Base-by-base conservation (phyloP, 2,113 vertebrate genomes). In the Istiophorus platypterus region DNA sequence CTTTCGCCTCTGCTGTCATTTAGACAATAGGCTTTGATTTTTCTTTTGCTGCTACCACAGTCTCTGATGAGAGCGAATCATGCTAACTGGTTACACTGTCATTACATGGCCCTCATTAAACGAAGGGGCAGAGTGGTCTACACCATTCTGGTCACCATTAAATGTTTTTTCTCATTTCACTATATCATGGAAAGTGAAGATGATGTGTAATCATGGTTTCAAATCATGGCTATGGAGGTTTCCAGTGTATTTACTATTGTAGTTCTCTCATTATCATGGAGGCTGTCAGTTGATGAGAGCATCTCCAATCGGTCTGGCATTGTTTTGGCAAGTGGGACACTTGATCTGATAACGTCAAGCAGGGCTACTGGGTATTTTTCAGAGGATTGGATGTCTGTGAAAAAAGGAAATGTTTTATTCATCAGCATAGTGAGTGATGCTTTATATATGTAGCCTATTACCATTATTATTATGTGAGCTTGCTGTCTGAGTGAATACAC, bases 371-470 rank as follows among this genome's bases (percentile, higher is more conserved):
- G 66, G 77, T 72, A 81, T 75, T 80, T 85, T 76, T 88, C 76
- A 76, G 72, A 83, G 51, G 52, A 80, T 85, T 79, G 77, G 79
- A 81, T 62, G 65, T 59, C 57, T 72, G 45, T 57, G 27, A 49
- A 45, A 76, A 71, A 76, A 74, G 41, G 2, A 51, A 27, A 92
- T 91, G 85, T 90, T 89, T 92, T 89, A 94, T 94, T 90, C 78
- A 93, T 91, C 34, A 76, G 77, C 29, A 8, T 24, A 64, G 74
- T 59, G 54, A 87, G 47, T 45, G 72, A 15, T 79, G 63, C 59
- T 78, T 12, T 82, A 69, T 51, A 70, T 51, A 51, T 76, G 31
- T 76, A 72, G 69, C 20, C 47, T 72, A 59, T 82, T 62, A 47
- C 58, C 57, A 41, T 85, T 72, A 74, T 85, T 72, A 74, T 84